These are phyloP conservation scores for Leucosticte australis DNA, from an alignment of 2,113 vertebrate genomes.

Conservation along the genomic window DNA sequence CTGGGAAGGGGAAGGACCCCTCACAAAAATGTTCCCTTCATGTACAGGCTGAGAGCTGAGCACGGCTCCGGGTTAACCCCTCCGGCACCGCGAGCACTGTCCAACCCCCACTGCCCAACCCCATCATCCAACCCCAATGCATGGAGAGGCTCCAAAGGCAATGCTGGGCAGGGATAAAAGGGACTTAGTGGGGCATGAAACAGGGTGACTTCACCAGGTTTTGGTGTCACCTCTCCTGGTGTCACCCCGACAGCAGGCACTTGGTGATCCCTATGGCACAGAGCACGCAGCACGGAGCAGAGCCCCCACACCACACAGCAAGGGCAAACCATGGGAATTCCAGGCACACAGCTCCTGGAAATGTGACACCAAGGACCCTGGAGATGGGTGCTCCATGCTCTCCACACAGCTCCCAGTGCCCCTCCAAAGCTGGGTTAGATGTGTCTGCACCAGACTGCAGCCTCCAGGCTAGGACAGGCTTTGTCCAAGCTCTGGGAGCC, in stretches of 20 bases:
- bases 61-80: background rate
- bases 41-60: background rate
- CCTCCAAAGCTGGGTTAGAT: background rate
- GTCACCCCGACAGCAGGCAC: background rate
- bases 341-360: background rate
- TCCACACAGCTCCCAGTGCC: background rate
- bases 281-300: rapidly evolving
- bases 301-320: background rate
- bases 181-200: background rate
- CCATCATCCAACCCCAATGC: rapidly evolving
- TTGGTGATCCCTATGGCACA: rapidly evolving
- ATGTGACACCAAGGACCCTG: rapidly evolving
- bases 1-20: slow-evolving; percentile 36
- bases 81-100: rapidly evolving
- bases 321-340: background rate
- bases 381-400: background rate
- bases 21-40: background rate
- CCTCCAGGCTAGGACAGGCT: background rate
- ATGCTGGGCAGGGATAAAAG: background rate
- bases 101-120: background rate
- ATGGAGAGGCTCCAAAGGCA: background rate
- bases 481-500: background rate
- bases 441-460: background rate
- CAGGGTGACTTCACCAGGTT: rapidly evolving
- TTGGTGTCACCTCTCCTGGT: background rate